These are phyloP conservation scores for Epinotia demarniana DNA, from an alignment of 2,888 invertebrate genomes.

Conservation along the genomic window DNA sequence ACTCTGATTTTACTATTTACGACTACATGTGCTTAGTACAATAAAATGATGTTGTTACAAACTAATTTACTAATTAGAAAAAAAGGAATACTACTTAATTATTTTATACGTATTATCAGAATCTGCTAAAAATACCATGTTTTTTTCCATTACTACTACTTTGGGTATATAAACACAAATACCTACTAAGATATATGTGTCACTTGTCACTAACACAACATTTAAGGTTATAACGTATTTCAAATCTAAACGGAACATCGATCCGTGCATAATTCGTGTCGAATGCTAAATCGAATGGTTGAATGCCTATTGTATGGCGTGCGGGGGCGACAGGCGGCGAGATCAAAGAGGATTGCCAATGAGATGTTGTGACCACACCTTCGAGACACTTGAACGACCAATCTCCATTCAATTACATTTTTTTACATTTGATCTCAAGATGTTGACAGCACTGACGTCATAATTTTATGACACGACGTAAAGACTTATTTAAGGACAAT, in stretches of 20 bases:
- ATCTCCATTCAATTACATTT: neutral
- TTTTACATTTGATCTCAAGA: neutral
- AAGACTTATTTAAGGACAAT: neutral
- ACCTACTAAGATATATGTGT: neutral
- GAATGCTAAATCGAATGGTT: slow-evolving; percentile 15
- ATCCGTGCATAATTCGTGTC: slow-evolving; percentile 7
- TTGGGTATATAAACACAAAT: neutral
- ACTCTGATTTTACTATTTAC: slow-evolving; percentile 25
- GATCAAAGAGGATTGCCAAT: slow-evolving; percentile 67
- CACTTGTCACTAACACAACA: neutral
- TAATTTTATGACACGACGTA: neutral
- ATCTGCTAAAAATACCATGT: neutral
- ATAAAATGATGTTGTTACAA: neutral
- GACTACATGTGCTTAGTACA: neutral
- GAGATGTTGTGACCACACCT: slow-evolving; percentile 64
- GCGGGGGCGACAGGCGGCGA: slow-evolving; percentile 59
- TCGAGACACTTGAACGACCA: slow-evolving; percentile 33
- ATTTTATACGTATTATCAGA: neutral
- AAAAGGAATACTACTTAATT: neutral
- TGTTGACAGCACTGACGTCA: neutral
- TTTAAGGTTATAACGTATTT: neutral
- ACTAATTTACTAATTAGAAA: neutral
- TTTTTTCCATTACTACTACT: neutral
- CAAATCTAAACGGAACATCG: slow-evolving; percentile 9
- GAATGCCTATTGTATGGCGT: slow-evolving; percentile 28